Percentiles rank a stretch among this genome's conserved stretches.
Conservation (phyloP, 1,140 invertebrate genomes). For the Spodoptera litura region DNA sequence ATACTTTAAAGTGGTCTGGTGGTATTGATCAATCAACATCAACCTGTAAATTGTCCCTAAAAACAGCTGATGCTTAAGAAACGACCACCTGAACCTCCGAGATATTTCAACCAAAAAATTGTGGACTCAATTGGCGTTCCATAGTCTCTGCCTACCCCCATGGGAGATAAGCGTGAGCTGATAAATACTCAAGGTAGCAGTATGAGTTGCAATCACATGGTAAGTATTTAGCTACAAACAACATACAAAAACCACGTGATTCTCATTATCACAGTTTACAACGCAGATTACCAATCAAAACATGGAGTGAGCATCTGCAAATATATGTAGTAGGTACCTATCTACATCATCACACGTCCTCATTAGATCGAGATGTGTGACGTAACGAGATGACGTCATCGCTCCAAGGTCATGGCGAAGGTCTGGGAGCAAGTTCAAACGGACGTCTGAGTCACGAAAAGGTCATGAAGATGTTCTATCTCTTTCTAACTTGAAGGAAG, state of each 20-base stretch:
- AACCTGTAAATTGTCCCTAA: too few species aligned
- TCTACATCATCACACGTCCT: conserved; percentile 2
- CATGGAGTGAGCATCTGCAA: neutral
- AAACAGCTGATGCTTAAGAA: too few species aligned
- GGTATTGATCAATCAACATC: too few species aligned
- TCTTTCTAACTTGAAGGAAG: conserved; percentile 17
- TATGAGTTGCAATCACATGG: too few species aligned
- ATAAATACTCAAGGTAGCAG: too few species aligned
- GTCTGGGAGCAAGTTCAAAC: conserved; percentile 31
- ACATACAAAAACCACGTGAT: neutral
- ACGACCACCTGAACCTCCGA: too few species aligned
- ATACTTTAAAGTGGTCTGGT: too few species aligned
- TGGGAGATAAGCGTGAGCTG: too few species aligned
- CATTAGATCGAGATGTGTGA: neutral
- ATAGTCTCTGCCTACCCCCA: too few species aligned
- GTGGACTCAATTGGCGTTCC: too few species aligned
- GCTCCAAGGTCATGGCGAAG: conserved; percentile 15
- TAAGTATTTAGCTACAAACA: neutral
- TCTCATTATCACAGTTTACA: neutral
- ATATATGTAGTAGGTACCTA: too few species aligned
- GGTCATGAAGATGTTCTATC: neutral
- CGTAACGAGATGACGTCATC: conserved; percentile 8
- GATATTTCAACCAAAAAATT: too few species aligned
- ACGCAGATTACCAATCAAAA: neutral
- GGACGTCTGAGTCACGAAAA: conserved; percentile 24